Base-by-base conservation (phyloP, 2,888 invertebrate species). In the Deilephila porcellus region DNA sequence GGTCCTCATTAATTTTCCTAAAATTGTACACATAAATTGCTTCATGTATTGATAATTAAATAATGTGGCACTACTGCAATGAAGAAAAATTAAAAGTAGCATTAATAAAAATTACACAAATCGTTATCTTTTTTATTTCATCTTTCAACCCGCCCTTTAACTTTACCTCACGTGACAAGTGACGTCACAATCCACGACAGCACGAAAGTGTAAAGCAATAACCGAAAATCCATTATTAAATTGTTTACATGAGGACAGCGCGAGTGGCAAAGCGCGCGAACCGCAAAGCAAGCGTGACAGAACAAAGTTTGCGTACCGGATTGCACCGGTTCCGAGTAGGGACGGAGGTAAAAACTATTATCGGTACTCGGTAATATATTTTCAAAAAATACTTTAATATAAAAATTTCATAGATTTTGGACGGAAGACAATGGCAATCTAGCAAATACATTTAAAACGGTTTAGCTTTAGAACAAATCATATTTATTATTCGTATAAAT, bases 251-350 rank as follows among this genome's bases (percentile, higher is more conserved):
- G 77, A 81, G 77, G 81, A 81, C 81, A 80, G 79, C 82, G 85
- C 85, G 80, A 86, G 87, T 85, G 88, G 89, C 84, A 84, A 85
- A 87, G 85, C 86, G 86, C 88, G 87, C 83, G 85, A 85, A 86
- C 91, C 91, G 86, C 91, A 91, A 88, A 90, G 90, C 90, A 89
- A 89, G 86, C 90, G 85, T 86, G 88, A 88, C 87, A 86, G 88
- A 84, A 86, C 89, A 90, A 92, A 92, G 87, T 92, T 92, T 89
- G 89, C 86, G 86, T 88, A 88, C 88, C 88, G 90, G 90, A 89
- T 91, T 88, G 88, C 85, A 80, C 86, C 86, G 89, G 89, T 86
- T 86, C 82, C 81, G 82, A 82, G 29, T 73, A 73, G 70, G 29
- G 70, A 14, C 70, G 70, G 19, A 45, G 45, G 45, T 17, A 14